Conservation (phyloP, 37 sponge, comb jelly and placozoan species). For the Amphimedon queenslandica region DNA sequence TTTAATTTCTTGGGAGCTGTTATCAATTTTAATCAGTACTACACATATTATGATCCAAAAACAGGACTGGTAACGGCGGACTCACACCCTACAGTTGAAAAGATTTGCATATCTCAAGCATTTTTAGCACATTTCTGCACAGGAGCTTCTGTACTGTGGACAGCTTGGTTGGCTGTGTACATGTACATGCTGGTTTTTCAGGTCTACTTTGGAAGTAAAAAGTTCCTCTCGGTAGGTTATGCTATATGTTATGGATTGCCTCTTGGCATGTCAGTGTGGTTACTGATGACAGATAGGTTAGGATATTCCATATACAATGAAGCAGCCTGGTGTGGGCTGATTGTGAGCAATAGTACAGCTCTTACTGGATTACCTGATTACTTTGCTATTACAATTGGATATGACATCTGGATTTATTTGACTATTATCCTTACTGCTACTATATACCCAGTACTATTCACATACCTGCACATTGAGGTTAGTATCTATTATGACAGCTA, state of each 20-base stretch:
- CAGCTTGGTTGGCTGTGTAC: slow-evolving; percentile 37
- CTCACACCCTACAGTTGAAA: not conserved
- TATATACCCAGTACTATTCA: not conserved
- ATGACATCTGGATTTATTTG: slow-evolving; percentile 58
- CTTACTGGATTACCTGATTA: not conserved
- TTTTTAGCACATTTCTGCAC: slow-evolving; percentile 51
- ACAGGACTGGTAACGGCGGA: not conserved
- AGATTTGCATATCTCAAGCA: slow-evolving; percentile 35
- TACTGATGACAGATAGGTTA: slow-evolving; percentile 7
- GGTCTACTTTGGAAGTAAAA: not conserved
- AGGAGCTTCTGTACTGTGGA: slow-evolving; percentile 48
- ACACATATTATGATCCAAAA: no score
- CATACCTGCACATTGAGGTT: not conserved
- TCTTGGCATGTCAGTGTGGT: slow-evolving; percentile 24
- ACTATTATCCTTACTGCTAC: slow-evolving; percentile 11
- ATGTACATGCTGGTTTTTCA: slow-evolving; percentile 32
- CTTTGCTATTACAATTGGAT: slow-evolving; percentile 20
- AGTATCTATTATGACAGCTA: no score
- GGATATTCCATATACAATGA: not conserved
- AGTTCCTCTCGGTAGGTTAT: slow-evolving; percentile 17
- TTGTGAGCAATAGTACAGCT: not conserved
- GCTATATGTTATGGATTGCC: slow-evolving; percentile 37
- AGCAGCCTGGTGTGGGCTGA: slow-evolving; percentile 2
- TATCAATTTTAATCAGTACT: slow-evolving; percentile 23
- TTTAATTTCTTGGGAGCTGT: slow-evolving; percentile 45